Evolutionary conservation across 92 coral and sea anemone species (phyloP).

Genomic region (Siderastrea radians): DNA sequence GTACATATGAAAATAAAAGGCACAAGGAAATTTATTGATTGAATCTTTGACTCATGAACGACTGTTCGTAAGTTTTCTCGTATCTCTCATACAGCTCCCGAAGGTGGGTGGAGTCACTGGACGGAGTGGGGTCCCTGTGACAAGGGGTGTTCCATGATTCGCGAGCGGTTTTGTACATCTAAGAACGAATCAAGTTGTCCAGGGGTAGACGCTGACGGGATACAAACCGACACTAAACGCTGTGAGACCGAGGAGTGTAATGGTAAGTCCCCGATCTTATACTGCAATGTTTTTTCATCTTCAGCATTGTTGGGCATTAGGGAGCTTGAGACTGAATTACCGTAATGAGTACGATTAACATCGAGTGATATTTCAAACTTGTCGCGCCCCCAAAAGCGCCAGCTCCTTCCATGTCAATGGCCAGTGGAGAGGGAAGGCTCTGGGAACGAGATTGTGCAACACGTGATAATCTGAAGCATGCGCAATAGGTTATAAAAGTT

Average conservation of each 20-base stretch:
- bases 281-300: too few relatives aligned
- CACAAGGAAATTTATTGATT: too few relatives aligned
- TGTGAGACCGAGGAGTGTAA: slow-evolving; percentile 82
- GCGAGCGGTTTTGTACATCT: slow-evolving; percentile 78
- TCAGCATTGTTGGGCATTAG: too few relatives aligned
- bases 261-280: slow-evolving; percentile 48
- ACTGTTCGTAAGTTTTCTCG: neutral
- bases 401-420: too few relatives aligned
- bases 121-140: slow-evolving; percentile 85
- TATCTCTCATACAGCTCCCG: neutral
- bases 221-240: slow-evolving; percentile 43
- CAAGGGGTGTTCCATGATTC: slow-evolving; percentile 56
- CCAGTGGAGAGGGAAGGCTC: too few relatives aligned
- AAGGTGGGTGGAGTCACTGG: slow-evolving; percentile 85
- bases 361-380: too few relatives aligned
- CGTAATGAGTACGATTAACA: too few relatives aligned
- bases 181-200: slow-evolving; percentile 62
- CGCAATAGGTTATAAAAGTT: too few relatives aligned
- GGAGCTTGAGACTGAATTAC: neutral
- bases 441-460: too few relatives aligned
- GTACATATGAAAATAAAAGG: too few relatives aligned
- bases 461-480: too few relatives aligned
- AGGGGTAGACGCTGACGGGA: slow-evolving; percentile 65
- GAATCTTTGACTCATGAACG: neutral
- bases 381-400: too few relatives aligned